Conservation (phyloP, 2,113 vertebrate genomes). For the Etheostoma cragini region DNA sequence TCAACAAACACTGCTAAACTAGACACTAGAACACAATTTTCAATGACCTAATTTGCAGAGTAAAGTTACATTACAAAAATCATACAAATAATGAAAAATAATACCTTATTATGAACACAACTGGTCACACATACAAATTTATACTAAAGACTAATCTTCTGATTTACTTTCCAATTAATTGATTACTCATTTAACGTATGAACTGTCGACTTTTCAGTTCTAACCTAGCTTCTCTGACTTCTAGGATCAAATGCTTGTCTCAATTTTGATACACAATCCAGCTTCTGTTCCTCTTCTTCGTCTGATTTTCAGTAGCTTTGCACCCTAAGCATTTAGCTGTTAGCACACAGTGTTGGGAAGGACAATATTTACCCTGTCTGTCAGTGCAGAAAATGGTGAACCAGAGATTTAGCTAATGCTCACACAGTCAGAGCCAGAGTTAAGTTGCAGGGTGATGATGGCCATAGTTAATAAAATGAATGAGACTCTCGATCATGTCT, state of each 20-base stretch:
- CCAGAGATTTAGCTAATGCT: constrained; percentile 38
- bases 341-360: constrained; percentile 24
- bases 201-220: background rate
- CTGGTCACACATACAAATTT: background rate
- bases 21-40: background rate
- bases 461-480: constrained; percentile 63
- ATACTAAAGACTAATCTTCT: background rate
- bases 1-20: background rate
- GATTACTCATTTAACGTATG: background rate
- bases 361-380: constrained; percentile 50
- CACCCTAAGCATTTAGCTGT: background rate
- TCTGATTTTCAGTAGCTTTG: constrained; percentile 4
- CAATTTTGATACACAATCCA: background rate
- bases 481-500: constrained; percentile 59
- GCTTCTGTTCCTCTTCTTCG: background rate
- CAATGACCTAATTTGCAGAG: background rate
- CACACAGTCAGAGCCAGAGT: constrained; percentile 40
- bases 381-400: constrained; percentile 37
- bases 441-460: constrained; percentile 52
- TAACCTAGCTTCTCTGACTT: background rate
- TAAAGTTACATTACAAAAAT: background rate
- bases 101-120: no score
- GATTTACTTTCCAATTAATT: background rate
- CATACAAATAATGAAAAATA: background rate
- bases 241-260: background rate